Evolutionary conservation across 2,888 invertebrate genomes (phyloP).

Genomic region (Agrotis segetum): DNA sequence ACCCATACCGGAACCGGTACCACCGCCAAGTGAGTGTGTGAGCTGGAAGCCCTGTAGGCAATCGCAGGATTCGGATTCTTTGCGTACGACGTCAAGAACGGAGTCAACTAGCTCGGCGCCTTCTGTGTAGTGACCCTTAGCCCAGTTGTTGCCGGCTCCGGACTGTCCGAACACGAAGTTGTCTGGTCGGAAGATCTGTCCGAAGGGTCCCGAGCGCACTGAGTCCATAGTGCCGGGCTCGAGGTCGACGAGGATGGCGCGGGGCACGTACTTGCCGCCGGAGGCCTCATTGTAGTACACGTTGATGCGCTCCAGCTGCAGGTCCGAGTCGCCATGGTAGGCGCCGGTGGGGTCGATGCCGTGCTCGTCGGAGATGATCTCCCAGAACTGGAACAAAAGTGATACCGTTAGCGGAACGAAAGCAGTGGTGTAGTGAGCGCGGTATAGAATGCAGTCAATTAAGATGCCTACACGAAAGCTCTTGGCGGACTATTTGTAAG

Average conservation of each 20-base stretch:
- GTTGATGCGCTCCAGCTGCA: slow-evolving; percentile 98
- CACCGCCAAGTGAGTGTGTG: slow-evolving; percentile 93
- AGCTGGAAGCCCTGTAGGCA: slow-evolving; percentile 97
- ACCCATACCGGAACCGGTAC: slow-evolving; percentile 90
- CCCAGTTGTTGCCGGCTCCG: slow-evolving; percentile 97
- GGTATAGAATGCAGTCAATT: slow-evolving; percentile 76
- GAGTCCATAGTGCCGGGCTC: slow-evolving; percentile 99
- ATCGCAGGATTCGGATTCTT: slow-evolving; percentile 97
- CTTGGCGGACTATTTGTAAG: slow-evolving; percentile 74
- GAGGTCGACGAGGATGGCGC: slow-evolving; percentile 98
- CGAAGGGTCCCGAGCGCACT: slow-evolving; percentile 98
- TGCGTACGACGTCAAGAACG: slow-evolving; percentile 95
- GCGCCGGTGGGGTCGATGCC: slow-evolving; percentile 98
- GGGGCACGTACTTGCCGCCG: slow-evolving; percentile 98
- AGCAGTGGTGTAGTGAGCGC: slow-evolving; percentile 61
- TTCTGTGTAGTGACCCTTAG: slow-evolving; percentile 98
- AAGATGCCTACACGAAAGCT: slow-evolving; percentile 82
- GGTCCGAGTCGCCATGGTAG: slow-evolving; percentile 97
- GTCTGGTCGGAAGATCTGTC: slow-evolving; percentile 98
- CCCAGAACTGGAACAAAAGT: slow-evolving; percentile 94
- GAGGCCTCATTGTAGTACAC: slow-evolving; percentile 99
- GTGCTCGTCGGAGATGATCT: slow-evolving; percentile 98
- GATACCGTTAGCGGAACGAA: slow-evolving; percentile 92
- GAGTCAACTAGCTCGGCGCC: slow-evolving; percentile 95
- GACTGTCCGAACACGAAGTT: slow-evolving; percentile 98